Percentiles rank a stretch among this genome's conserved stretches.
Conservation (phyloP, 2,113 vertebrate genomes). For the Pangasianodon gigas region DNA sequence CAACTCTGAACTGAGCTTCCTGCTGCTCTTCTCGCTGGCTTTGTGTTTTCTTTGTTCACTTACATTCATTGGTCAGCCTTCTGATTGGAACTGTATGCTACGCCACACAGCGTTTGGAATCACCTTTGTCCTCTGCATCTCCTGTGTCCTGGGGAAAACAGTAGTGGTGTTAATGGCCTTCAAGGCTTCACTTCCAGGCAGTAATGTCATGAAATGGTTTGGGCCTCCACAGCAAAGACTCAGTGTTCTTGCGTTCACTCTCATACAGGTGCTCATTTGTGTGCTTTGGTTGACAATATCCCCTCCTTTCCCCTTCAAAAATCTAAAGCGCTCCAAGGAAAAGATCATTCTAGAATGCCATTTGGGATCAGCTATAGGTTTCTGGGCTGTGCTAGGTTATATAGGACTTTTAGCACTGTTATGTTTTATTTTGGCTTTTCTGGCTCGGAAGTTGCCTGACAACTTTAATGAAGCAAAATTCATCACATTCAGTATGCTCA, state of each 20-base stretch:
- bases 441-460: conserved; percentile 70
- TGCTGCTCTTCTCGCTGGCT: background rate
- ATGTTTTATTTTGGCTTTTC: conserved; percentile 59
- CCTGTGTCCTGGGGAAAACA: background rate
- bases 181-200: background rate
- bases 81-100: background rate
- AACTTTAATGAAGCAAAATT: conserved; percentile 78
- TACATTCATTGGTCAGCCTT: background rate
- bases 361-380: conserved; percentile 59
- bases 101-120: background rate
- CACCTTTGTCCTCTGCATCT: background rate
- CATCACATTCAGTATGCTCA: conserved; percentile 78
- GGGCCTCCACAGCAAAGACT: background rate
- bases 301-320: background rate
- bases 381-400: conserved; percentile 70
- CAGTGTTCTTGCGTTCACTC: background rate
- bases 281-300: background rate
- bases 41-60: background rate
- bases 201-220: conserved; percentile 4
- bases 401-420: conserved; percentile 64
- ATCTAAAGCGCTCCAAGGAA: background rate
- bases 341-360: background rate
- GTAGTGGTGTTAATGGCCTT: conserved; percentile 1
- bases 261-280: background rate
- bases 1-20: background rate